Evolutionary conservation across 1,140 invertebrate genomes (phyloP).

Genomic region (Sycophaga agraensis): DNA sequence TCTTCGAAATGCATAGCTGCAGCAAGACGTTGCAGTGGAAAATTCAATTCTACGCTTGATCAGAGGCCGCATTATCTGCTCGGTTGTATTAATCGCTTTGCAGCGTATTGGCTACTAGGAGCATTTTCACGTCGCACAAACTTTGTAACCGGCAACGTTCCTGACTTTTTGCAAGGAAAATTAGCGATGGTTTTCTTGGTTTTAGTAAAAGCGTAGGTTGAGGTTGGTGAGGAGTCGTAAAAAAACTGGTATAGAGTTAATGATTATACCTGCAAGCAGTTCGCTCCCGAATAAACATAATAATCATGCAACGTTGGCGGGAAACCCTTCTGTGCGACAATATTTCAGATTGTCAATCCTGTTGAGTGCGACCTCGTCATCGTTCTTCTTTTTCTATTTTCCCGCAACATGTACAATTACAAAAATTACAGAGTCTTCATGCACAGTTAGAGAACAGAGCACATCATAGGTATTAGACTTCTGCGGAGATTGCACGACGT

Average conservation of each 20-base stretch:
- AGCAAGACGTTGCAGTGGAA: constrained; percentile 4
- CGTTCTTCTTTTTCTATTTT: not conserved
- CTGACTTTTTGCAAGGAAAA: not conserved
- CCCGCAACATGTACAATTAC: constrained; percentile 8
- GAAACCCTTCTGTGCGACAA: not conserved
- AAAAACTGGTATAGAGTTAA: not conserved
- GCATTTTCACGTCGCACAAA: not conserved
- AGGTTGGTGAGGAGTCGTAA: not conserved
- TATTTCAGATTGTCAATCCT: not conserved
- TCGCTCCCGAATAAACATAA: constrained; percentile 11
- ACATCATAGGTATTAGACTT: not conserved
- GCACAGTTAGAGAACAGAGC: no score
- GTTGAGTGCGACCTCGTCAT: not conserved
- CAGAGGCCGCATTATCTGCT: constrained; percentile 24
- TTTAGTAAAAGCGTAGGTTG: constrained; percentile 2
- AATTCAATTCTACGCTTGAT: constrained; percentile 9
- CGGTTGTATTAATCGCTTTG: constrained; percentile 1
- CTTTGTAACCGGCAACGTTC: not conserved
- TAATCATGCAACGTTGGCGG: not conserved
- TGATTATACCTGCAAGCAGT: constrained; percentile 8
- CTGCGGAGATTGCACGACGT: not conserved
- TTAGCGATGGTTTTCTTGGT: not conserved
- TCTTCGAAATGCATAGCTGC: constrained; percentile 40
- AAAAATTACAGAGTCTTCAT: not conserved
- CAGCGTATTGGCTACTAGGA: not conserved